Percentiles rank a stretch among this genome's conserved stretches.
These are phyloP conservation scores for Blastomussa wellsi DNA, from an alignment of 92 coral and sea anemone genomes.

Conservation along the genomic window DNA sequence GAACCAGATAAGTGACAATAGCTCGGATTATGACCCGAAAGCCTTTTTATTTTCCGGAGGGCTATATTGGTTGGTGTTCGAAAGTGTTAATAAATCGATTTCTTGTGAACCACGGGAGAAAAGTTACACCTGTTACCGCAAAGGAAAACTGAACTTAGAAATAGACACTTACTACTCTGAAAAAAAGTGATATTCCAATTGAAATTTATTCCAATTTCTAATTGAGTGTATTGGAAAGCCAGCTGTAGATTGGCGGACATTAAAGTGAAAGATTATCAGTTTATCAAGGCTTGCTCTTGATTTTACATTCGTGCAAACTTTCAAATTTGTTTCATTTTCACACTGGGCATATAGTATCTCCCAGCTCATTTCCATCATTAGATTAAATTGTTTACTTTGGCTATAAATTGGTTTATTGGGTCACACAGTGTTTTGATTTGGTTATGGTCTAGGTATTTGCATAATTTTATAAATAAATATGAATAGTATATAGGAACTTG, in stretches of 20 bases:
- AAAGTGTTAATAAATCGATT: slow-evolving; percentile 1
- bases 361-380: neutral
- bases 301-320: neutral
- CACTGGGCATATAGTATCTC: neutral
- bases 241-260: neutral
- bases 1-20: neutral
- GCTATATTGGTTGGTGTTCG: neutral
- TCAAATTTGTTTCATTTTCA: neutral
- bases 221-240: neutral
- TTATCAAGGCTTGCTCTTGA: neutral
- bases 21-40: neutral
- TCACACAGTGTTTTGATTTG: neutral
- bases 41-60: neutral
- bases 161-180: neutral
- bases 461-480: neutral
- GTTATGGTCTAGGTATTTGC: neutral
- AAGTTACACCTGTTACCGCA: slow-evolving; percentile 13
- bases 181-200: neutral
- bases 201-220: neutral
- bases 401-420: neutral
- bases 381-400: neutral
- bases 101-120: slow-evolving; percentile 5
- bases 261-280: neutral
- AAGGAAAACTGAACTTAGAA: neutral
- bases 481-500: neutral